These are phyloP conservation scores for Corythucha ciliata DNA, from an alignment of 2,888 invertebrate genomes.

Conservation along the genomic window DNA sequence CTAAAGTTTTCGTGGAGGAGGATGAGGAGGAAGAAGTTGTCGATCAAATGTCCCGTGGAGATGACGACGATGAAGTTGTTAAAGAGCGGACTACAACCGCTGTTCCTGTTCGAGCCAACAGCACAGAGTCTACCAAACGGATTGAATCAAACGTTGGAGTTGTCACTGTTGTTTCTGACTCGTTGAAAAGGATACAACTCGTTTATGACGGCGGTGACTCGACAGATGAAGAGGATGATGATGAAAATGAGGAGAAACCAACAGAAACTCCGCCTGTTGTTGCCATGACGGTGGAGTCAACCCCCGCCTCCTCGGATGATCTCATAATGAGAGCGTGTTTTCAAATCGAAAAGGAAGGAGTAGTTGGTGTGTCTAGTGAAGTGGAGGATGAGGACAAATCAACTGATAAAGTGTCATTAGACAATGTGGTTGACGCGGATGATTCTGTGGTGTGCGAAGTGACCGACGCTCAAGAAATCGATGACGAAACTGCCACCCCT, in stretches of 20 bases:
- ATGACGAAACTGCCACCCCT: background rate
- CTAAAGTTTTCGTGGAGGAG: constrained; percentile 9
- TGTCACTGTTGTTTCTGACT: constrained; percentile 17
- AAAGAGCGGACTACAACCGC: no score
- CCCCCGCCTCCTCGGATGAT: no score
- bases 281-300: no score
- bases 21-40: constrained; percentile 1
- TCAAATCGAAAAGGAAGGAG: no score
- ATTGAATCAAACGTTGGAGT: background rate
- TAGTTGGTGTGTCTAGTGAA: background rate
- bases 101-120: background rate
- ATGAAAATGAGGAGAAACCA: background rate
- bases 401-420: background rate
- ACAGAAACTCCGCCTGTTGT: background rate
- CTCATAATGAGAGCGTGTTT: no score
- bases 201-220: constrained; percentile 22
- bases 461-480: background rate
- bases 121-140: background rate
- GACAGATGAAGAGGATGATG: constrained; percentile 6
- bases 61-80: background rate
- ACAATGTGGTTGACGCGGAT: background rate
- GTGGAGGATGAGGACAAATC: background rate
- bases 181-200: constrained; percentile 17
- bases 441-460: background rate
- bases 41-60: background rate